Evolutionary conservation across 2,888 invertebrate species (phyloP), one percentile per base, ranked within the genome.

Genomic region (Drosophila acutilabella): DNA sequence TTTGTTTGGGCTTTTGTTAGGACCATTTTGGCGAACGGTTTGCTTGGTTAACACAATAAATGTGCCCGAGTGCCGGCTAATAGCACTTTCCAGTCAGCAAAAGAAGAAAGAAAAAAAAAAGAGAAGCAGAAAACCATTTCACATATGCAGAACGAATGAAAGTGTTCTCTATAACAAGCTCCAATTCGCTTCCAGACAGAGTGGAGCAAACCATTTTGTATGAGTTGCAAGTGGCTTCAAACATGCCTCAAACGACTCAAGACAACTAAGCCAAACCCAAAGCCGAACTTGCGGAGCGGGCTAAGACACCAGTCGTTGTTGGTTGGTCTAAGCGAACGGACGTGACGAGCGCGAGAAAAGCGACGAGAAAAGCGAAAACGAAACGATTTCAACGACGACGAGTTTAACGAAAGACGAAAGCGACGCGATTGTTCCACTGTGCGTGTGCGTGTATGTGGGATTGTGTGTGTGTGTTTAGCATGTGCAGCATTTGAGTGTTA

Each of bases 81-180:
- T 86, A 76, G 78, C 89, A 83, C 81, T 86, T 82, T 80, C 81
- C 73, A 83, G 68, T 59, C 58, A 60, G 61, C 26, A 50, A 23
- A 33, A 26, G 2, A 7, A 54, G 44, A 48, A 7, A 54, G 44
- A 48, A 51, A 44, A 41, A 65, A 57, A 44, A 23, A 33, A 60
- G 13, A 36, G 13, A 36, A 36, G 8, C 11, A 36, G 54, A 53
- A 47, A 38, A 41, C 73, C 30, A 30, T 30, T 61, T 71, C 65
- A 69, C 71, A 72, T 85, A 75, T 78, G 75, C 87, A 80, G 87
- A 88, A 88, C 74, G 88, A 85, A 85, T 86, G 84, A 85, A 85
- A 89, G 89, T 89, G 84, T 89, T 85, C 89, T 5, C 26, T 26
- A 30, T 30, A 30, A 30, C 30, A 30, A 30, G 8, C 8, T 8